phyloP scores from a whole-genome alignment of 2,113 vertebrate genomes.

The Oreochromis tanganicae region DNA sequence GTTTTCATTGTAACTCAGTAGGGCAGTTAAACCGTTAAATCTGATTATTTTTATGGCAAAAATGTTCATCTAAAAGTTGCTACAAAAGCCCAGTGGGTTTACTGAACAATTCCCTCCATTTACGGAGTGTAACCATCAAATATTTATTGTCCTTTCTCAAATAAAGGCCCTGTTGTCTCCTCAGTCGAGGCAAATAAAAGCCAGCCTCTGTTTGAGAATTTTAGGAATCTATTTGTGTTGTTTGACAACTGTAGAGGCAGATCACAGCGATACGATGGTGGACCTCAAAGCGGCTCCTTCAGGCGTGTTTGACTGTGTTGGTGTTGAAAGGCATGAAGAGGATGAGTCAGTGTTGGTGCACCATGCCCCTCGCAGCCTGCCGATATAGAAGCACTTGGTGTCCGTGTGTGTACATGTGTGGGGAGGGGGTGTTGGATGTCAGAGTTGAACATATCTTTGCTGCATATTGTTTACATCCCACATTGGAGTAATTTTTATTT shows the following conservation, averaged over 20 bases:
- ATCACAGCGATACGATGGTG: background rate
- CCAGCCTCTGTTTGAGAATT: background rate
- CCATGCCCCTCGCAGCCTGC: background rate
- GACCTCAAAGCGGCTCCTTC: constrained; percentile 25
- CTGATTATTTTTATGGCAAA: background rate
- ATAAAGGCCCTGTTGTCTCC: background rate
- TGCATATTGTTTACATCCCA: background rate
- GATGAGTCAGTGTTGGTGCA: constrained; percentile 49
- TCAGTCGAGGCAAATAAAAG: background rate
- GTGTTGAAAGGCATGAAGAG: constrained; percentile 50
- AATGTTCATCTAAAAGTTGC: background rate
- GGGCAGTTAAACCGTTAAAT: background rate
- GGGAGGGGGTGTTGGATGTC: background rate
- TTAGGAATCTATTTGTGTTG: background rate
- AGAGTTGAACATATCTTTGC: background rate
- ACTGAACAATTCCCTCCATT: background rate
- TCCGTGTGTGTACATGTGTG: constrained; percentile 1
- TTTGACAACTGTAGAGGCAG: background rate
- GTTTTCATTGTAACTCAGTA: background rate
- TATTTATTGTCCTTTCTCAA: background rate
- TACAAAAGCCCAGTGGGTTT: background rate
- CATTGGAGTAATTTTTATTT: background rate
- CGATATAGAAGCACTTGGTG: constrained; percentile 45
- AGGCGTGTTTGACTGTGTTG: constrained; percentile 32
- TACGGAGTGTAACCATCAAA: background rate